Evolutionary conservation across 1,140 invertebrate genomes (phyloP).

Genomic region (Holotrichia oblita): DNA sequence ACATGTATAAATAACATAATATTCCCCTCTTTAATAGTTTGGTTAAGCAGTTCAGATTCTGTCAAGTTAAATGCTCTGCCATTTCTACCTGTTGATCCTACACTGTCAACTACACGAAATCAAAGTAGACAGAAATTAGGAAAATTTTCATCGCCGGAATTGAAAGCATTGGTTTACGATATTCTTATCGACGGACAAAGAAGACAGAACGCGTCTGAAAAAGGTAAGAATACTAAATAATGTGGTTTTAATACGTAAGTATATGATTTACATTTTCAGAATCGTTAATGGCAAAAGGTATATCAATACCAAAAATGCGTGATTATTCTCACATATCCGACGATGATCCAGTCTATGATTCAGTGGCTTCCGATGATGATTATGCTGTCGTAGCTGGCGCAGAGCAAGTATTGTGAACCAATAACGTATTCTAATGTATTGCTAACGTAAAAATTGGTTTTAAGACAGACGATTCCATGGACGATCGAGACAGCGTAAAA

Average conservation of each 20-base stretch:
- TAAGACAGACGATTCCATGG: background rate
- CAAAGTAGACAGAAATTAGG: conserved; percentile 97
- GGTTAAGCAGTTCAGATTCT: conserved; percentile 76
- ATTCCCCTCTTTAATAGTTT: conserved; percentile 66
- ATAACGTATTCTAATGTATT: conserved; percentile 51
- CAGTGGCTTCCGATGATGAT: conserved; percentile 95
- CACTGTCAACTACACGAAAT: conserved; percentile 93
- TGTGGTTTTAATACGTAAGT: too few relatives aligned
- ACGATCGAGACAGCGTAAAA: background rate
- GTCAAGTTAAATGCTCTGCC: conserved; percentile 83
- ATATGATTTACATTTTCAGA: background rate
- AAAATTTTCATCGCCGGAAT: conserved; percentile 87
- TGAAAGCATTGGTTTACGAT: conserved; percentile 89
- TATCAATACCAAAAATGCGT: conserved; percentile 39
- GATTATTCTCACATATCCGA: conserved; percentile 78
- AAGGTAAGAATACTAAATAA: conserved; percentile 48
- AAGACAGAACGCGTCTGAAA: conserved; percentile 69
- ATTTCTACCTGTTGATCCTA: conserved; percentile 95
- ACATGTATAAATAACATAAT: too few relatives aligned
- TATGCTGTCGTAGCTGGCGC: conserved; percentile 73
- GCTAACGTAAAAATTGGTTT: background rate
- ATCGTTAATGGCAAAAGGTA: conserved; percentile 32
- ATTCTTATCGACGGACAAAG: conserved; percentile 88
- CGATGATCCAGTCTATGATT: conserved; percentile 96
- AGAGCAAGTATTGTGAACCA: conserved; percentile 59